phyloP scores from a whole-genome alignment of 1,140 invertebrate species.

The Ruditapes philippinarum region DNA sequence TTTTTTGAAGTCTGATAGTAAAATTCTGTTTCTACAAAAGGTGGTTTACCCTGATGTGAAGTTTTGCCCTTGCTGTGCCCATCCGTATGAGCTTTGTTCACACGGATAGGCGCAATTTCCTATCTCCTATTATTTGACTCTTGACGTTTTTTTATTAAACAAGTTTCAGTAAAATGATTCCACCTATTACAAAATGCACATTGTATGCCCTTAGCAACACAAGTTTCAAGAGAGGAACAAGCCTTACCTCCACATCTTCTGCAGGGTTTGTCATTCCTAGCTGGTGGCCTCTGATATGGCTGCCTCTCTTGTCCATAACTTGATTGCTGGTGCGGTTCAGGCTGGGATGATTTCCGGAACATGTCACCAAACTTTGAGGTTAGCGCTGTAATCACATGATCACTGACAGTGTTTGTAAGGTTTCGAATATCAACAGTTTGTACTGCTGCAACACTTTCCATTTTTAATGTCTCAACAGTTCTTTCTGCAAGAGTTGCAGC shows the following conservation, averaged over 20 bases:
- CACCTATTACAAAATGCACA: too few species aligned
- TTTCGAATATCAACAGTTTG: background rate
- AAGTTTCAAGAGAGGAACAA: conserved; percentile 31
- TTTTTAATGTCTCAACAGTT: background rate
- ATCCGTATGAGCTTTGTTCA: too few species aligned
- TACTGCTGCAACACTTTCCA: background rate
- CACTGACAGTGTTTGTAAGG: background rate
- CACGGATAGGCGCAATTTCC: too few species aligned
- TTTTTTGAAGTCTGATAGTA: too few species aligned
- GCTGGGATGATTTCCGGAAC: background rate
- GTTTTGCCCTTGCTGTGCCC: too few species aligned
- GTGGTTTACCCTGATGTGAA: too few species aligned
- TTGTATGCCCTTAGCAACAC: too few species aligned
- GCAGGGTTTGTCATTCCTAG: background rate
- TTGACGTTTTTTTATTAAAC: too few species aligned
- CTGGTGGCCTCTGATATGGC: background rate
- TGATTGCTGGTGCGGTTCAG: background rate
- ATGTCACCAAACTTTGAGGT: background rate
- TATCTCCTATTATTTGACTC: too few species aligned
- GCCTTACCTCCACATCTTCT: conserved; percentile 59
- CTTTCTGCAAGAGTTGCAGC: background rate
- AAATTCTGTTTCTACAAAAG: too few species aligned
- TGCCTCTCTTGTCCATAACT: background rate
- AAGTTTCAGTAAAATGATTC: too few species aligned
- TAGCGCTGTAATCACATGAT: background rate